Percentiles rank a stretch among this genome's conserved stretches.
Evolutionary conservation across 2,888 invertebrate species (phyloP).

Genomic region (Venustoraphidia nigricollis): DNA sequence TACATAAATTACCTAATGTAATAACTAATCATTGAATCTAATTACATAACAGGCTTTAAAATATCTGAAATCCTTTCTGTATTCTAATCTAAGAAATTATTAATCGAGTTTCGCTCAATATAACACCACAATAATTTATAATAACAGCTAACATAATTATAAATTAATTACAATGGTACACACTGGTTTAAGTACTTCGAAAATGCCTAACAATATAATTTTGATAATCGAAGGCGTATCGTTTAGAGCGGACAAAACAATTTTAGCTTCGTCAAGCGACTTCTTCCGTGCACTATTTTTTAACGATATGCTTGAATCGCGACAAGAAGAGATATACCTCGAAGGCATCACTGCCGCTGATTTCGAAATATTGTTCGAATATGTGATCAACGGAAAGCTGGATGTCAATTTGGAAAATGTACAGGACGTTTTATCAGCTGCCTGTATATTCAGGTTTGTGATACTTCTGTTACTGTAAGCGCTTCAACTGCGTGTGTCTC

Average conservation of each 20-base stretch:
- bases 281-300: conserved; percentile 66
- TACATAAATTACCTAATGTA: no score
- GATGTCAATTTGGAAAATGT: conserved; percentile 44
- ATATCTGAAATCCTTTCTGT: no score
- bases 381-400: conserved; percentile 50
- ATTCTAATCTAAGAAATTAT: no score
- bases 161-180: no score
- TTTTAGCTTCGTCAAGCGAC: conserved; percentile 55
- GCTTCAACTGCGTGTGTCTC: no score
- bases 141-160: no score
- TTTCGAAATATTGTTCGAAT: conserved; percentile 45
- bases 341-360: conserved; percentile 51
- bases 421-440: conserved; percentile 51
- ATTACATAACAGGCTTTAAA: no score
- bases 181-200: no score
- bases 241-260: conserved; percentile 53
- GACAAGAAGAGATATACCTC: conserved; percentile 44
- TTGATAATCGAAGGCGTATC: conserved; percentile 45
- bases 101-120: no score
- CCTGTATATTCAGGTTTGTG: conserved; percentile 40
- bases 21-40: no score
- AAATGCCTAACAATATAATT: conserved; percentile 52
- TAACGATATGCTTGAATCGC: conserved; percentile 49
- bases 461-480: no score
- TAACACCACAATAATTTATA: no score